Evolutionary conservation across 1,140 invertebrate genomes (phyloP), one percentile per base, ranked within the genome.

Genomic region (Parasteatoda tepidariorum): DNA sequence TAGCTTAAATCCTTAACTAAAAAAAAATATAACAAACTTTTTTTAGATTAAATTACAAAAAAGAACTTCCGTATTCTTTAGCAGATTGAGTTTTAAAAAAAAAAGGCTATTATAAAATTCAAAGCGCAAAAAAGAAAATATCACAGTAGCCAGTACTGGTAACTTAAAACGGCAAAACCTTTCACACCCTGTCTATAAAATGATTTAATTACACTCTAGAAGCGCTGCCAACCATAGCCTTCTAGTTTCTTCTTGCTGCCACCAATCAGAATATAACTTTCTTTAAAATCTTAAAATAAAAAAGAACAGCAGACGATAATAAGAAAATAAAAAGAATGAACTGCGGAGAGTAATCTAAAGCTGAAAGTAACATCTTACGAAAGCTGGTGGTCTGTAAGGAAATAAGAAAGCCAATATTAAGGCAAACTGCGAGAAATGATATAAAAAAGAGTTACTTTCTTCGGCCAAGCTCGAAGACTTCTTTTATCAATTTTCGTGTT

Each of bases 391-490:
- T 55, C 34, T 78, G 74, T 78, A 34, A 66, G 74, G 34, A 66
- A 66, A 75, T 75, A 75, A 75, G 73, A 75, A 75, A 75, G 59
- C 57, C 59, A 75, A 75, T 75, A 75, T 75, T 75, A 75, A 78
- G 62, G 55, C n/a, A 61, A 48, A 74, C 74, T 74, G 54, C 31
- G 71, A 78, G 24, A 76, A 48, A 48, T 48, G 38, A 48, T 9
- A 48, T 13, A 48, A 64, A 66, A 66, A 66, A 78, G 55, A 78
- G 38, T 48, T 31, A 78, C 74, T 78, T 66, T 78, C 74, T 28
- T 57, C 62, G 31, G 34, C 59, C 28, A 68, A 26, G 30, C 62
- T 66, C 31, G 73, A 75, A 75, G 59, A 78, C 24, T 78, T 78
- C 74, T 66, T 78, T 78, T 78, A 78, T 78, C 74, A 78, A 78